Percentiles rank a stretch among this genome's conserved stretches.
Evolutionary conservation across 2,888 invertebrate genomes (phyloP).

Genomic region (Pandemis cinnamomeana): DNA sequence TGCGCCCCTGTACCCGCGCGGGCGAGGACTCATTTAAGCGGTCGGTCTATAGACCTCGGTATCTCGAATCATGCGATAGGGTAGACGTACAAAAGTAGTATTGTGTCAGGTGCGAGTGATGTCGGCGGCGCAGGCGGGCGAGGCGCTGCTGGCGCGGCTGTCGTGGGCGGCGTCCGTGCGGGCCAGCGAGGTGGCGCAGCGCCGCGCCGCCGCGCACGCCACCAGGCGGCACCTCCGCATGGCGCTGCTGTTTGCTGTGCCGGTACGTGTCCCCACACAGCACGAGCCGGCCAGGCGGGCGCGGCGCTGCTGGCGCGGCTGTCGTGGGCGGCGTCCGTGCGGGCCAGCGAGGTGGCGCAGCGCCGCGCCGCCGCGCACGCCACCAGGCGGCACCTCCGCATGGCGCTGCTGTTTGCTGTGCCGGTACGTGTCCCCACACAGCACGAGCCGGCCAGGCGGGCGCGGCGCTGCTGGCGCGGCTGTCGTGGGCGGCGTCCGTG

Average conservation of each 20-base stretch:
- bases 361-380: conserved; percentile 91
- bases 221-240: conserved; percentile 89
- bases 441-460: conserved; percentile 64
- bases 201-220: conserved; percentile 90
- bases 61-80: too few species aligned
- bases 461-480: conserved; percentile 95
- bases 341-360: conserved; percentile 91
- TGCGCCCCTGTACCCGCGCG: too few species aligned
- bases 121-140: conserved; percentile 95
- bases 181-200: conserved; percentile 90
- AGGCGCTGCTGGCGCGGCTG: conserved; percentile 95
- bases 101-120: conserved; percentile 89
- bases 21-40: too few species aligned
- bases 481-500: conserved; percentile 97
- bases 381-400: conserved; percentile 88
- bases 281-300: conserved; percentile 64
- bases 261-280: conserved; percentile 81
- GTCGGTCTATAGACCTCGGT: too few species aligned
- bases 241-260: conserved; percentile 92
- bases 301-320: conserved; percentile 96
- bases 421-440: conserved; percentile 83
- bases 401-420: conserved; percentile 93
- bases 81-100: too few species aligned
- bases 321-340: conserved; percentile 96
- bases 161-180: conserved; percentile 97